Evolutionary conservation across 1,140 invertebrate species (phyloP), one percentile per base, ranked within the genome.

Genomic region (Pygmarrhopalites habei): DNA sequence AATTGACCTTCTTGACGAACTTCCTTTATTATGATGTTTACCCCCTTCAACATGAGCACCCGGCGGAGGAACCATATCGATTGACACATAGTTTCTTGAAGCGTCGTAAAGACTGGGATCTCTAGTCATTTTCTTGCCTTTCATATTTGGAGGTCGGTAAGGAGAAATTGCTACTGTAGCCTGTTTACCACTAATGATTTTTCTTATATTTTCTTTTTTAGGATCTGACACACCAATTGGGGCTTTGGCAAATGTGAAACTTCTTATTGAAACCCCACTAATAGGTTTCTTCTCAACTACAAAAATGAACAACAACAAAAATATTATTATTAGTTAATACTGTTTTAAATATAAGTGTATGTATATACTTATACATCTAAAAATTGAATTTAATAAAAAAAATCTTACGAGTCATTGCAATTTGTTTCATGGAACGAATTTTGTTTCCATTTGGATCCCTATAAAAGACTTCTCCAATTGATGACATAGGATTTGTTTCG

Each of bases 391-490:
- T n/a, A n/a, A 12, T 4, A 5, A 49, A 15, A 26, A 29, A 30
- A 19, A 15, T 59, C 61, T 66, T 68, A 69, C 69, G 62, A 44
- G 65, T 64, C 28, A 60, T 39, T 14, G 52, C 55, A 2, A 72
- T 49, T 60, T 72, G 64, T 30, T 62, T 64, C 23, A 53, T 58
- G 5, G 71, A 72, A 35, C 69, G 28, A 19, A 67, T 32, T 29
- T 72, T 72, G n/a, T 62, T 62, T 19, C 60, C 64, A 28, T 44
- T 51, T 5, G 67, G 67, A 29, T 67, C 32, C 10, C 52, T 39
- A 51, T 72, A 72, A 49, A 65, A 67, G 1, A 71, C 62, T 15
- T 71, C 71, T 41, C 65, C 67, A 26, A 58, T 47, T 30, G 32
- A 63, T 35, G 30, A 55, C 1, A 43, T 19, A 1, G 43, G 39